These are phyloP conservation scores for Mareca strepera DNA, from an alignment of 2,797 vertebrate species.

Conservation along the genomic window DNA sequence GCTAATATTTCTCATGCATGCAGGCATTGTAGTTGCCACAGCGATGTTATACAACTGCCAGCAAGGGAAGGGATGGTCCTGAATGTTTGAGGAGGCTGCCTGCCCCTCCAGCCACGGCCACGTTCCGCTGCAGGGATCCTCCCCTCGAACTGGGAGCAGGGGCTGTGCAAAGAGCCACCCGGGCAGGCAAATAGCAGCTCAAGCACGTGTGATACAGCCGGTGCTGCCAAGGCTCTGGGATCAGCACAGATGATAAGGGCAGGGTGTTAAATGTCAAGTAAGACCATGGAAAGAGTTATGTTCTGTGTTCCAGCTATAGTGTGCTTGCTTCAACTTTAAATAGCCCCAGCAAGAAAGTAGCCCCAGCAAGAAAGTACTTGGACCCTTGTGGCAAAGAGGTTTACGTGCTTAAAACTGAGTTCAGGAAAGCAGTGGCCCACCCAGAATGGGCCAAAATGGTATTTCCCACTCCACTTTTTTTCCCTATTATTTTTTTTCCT, in stretches of 20 bases:
- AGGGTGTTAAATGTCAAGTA: conserved; percentile 3
- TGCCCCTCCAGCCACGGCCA: not conserved
- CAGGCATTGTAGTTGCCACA: conserved; percentile 37
- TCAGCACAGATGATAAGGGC: not conserved
- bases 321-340: not conserved
- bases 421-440: not conserved
- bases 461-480: not conserved
- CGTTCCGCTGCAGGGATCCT: not conserved
- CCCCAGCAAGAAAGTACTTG: rapidly evolving
- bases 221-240: conserved; percentile 2
- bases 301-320: not conserved
- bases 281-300: not conserved
- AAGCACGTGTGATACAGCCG: not conserved
- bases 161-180: not conserved
- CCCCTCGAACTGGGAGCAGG: not conserved
- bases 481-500: not conserved
- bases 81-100: not conserved
- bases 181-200: not conserved
- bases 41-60: not conserved
- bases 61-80: not conserved
- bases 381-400: not conserved
- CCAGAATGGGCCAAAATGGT: not conserved
- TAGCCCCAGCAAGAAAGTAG: rapidly evolving
- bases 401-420: not conserved
- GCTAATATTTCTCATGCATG: not conserved